phyloP scores from a whole-genome alignment of 2,888 invertebrate species.

The Drosophila aldrichi region DNA sequence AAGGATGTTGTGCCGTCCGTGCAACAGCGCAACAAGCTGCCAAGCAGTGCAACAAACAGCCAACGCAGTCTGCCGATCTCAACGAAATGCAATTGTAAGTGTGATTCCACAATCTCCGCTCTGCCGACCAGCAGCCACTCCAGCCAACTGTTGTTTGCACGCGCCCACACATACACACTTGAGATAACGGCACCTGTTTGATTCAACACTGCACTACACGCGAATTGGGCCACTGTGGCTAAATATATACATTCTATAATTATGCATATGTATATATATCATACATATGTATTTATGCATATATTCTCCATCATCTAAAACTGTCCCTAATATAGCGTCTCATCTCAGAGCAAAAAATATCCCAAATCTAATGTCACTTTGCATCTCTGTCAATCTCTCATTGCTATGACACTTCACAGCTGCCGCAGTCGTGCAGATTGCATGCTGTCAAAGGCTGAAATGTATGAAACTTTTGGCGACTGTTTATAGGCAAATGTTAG shows the following conservation, averaged over 20 bases:
- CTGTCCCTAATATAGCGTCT: background rate
- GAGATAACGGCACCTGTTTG: constrained; percentile 17
- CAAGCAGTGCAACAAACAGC: background rate
- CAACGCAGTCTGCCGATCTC: background rate
- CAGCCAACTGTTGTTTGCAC: background rate
- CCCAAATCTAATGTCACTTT: background rate
- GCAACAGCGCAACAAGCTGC: constrained; percentile 10
- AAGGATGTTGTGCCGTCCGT: background rate
- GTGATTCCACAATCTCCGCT: background rate
- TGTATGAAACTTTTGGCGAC: background rate
- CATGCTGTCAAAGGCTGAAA: background rate
- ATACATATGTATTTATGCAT: background rate
- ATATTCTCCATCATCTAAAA: background rate
- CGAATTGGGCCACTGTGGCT: background rate
- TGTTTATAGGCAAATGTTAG: background rate
- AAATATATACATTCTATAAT: too few relatives aligned
- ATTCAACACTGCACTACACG: constrained; percentile 28
- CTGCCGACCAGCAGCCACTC: background rate
- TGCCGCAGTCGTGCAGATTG: background rate
- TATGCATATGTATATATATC: background rate
- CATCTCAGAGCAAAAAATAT: too few relatives aligned
- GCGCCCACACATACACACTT: background rate
- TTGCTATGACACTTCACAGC: background rate
- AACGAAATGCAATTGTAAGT: constrained; percentile 23
- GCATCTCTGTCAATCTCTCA: background rate